A percentile compares a stretch with the other conserved stretches of the same genome.
Evolutionary conservation across 2,113 vertebrate species (phyloP).

Genomic region (Brevimyrus niger): DNA sequence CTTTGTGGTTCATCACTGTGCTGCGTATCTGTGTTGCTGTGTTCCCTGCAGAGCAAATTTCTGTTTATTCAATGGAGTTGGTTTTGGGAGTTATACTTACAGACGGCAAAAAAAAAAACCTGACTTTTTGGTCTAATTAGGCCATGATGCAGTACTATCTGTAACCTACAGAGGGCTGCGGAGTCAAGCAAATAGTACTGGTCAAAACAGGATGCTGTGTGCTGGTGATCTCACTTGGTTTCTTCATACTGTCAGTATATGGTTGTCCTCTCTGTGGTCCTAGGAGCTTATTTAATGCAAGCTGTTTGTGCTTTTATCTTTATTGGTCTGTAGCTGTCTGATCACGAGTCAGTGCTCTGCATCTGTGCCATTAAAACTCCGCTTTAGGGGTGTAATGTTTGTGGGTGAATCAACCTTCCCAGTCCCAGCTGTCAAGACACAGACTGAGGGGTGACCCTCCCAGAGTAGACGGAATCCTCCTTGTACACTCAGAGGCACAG

Average conservation of each 20-base stretch:
- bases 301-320: not conserved
- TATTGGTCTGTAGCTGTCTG: not conserved
- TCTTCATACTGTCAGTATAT: not conserved
- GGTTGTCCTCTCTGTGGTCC: not conserved
- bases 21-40: not conserved
- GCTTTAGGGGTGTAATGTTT: not conserved
- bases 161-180: slow-evolving; percentile 19
- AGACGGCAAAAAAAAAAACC: not conserved
- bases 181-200: not conserved
- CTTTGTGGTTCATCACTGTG: not conserved
- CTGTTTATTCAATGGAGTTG: not conserved
- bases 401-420: not conserved
- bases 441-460: not conserved
- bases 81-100: not conserved
- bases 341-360: not conserved
- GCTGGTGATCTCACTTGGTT: not conserved
- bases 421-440: not conserved
- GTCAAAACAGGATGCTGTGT: not conserved
- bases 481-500: not conserved
- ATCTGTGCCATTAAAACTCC: not conserved
- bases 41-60: not conserved
- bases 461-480: not conserved
- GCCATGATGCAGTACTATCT: slow-evolving; percentile 12
- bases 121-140: slow-evolving; percentile 9
- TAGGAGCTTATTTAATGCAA: not conserved